phyloP scores from a whole-genome alignment of 2,113 vertebrate genomes.

The Puma concolor region DNA sequence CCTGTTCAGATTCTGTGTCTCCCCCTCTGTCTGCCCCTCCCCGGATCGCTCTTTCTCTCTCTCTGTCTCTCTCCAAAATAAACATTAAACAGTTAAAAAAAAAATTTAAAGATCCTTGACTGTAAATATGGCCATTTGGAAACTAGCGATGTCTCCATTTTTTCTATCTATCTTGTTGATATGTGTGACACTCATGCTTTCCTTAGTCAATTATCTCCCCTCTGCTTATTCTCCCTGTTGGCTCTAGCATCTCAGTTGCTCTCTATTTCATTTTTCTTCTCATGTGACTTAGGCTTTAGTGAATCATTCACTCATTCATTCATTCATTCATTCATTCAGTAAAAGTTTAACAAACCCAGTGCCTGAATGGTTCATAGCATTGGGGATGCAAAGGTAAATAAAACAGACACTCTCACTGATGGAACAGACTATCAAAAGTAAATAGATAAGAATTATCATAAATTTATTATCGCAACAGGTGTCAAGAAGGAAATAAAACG shows the following conservation, averaged over 20 bases:
- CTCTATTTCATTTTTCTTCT: neutral
- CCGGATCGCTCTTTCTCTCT: too few species aligned
- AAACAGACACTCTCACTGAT: neutral
- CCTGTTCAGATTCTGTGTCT: too few species aligned
- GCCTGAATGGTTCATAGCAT: neutral
- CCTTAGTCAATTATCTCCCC: neutral
- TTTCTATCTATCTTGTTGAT: neutral
- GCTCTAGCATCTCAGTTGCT: neutral
- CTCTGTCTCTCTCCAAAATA: too few species aligned
- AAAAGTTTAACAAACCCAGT: neutral
- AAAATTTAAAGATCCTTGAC: neutral
- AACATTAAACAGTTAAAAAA: too few species aligned
- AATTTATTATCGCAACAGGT: neutral
- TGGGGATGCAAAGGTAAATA: neutral
- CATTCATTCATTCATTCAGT: neutral
- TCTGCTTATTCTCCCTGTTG: neutral
- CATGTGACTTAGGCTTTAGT: neutral
- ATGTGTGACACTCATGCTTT: neutral
- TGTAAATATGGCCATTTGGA: neutral
- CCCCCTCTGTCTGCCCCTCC: too few species aligned
- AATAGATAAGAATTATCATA: neutral
- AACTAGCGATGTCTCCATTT: neutral
- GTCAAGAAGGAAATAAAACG: neutral
- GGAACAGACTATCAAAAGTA: neutral
- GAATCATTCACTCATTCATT: neutral